Conservation (phyloP, 2,888 invertebrate genomes). For the Tupiocoris notatus region DNA sequence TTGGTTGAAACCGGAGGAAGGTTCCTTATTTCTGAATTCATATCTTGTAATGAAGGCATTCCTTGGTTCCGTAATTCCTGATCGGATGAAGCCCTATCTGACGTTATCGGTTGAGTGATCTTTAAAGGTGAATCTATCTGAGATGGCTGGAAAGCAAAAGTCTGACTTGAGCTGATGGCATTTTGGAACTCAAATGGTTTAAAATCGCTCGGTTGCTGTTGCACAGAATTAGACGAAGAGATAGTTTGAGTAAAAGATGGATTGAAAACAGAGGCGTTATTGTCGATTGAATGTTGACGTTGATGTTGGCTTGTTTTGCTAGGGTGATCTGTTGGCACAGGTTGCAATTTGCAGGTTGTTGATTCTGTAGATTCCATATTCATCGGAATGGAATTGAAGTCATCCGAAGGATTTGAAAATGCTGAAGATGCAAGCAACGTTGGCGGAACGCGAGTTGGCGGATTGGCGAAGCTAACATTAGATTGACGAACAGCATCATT, state of each 20-base stretch:
- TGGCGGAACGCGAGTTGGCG: no score
- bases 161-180: neutral
- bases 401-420: neutral
- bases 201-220: constrained; percentile 2
- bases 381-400: neutral
- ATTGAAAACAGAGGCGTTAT: neutral
- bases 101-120: neutral
- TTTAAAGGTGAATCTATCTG: neutral
- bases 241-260: neutral
- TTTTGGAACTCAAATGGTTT: neutral
- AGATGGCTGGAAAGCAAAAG: no score
- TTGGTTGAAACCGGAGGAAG: neutral
- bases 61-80: constrained; percentile 9
- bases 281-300: constrained; percentile 4
- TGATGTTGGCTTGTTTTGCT: constrained; percentile 6
- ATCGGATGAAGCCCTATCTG: neutral
- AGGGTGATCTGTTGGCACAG: constrained; percentile 10
- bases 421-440: neutral
- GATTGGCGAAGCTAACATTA: neutral
- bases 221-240: neutral
- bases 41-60: neutral
- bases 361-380: neutral
- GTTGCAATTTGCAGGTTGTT: neutral
- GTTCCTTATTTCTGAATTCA: neutral
- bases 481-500: neutral